Evolutionary conservation across 2,888 invertebrate genomes (phyloP), one percentile per base, ranked within the genome.

Genomic region (Cantharis rustica): DNA sequence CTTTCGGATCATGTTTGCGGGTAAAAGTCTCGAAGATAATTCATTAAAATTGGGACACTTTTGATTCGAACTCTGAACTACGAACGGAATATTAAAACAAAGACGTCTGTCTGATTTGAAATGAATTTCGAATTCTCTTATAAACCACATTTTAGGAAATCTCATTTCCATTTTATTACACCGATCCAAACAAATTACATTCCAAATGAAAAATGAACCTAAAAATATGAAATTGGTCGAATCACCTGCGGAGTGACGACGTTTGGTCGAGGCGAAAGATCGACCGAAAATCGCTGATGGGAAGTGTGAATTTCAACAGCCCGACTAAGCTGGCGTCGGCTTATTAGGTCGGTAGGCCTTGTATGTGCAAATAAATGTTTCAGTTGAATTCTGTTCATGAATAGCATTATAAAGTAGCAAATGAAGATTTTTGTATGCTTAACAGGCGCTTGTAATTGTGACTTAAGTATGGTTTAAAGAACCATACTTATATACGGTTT

Each of bases 11-110:
- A 81, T 82, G 82, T 80, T 77, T 70, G 76, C 68, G 79, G 73
- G 76, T 74, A 78, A 79, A 81, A 80, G 75, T 80, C 78, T 80
- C 75, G 79, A 66, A 80, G 79, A 81, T 82, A 82, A 82, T 83
- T 83, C 83, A 82, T 83, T 83, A 82, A 82, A 82, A 83, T 79
- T 77, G 78, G 81, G 79, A 81, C 81, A 82, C 79, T 81, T 80
- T 73, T 81, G 81, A 81, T 82, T 82, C 75, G 78, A 77, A 79
- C 76, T 79, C 78, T 77, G 75, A 70, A 77, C 78, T 71, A 75
- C 71, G 74, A 75, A 62, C 72, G 75, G 81, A 81, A 81, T 81
- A 82, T 79, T 82, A 82, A 82, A 80, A 79, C 77, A 77, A 77
- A 78, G 76, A 73, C 73, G 68, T 78, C 69, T 47, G 47, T 47